A percentile compares a stretch with the other conserved stretches of the same genome.
Evolutionary conservation across 2,113 vertebrate genomes (phyloP).

Genomic region (Plestiodon gilberti): DNA sequence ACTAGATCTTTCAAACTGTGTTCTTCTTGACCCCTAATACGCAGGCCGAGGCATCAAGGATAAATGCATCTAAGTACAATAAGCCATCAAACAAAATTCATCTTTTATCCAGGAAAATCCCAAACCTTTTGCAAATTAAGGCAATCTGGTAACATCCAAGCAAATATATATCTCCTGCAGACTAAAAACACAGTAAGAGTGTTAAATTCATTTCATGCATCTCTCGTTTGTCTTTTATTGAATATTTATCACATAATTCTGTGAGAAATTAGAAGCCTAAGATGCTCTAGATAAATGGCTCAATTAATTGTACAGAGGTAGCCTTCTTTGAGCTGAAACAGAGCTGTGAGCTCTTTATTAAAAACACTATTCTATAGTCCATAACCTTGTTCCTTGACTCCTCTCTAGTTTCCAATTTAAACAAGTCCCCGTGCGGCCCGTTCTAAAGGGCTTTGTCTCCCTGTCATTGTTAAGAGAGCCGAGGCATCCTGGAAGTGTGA

Average conservation of each 20-base stretch:
- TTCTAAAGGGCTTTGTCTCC: conserved; percentile 96
- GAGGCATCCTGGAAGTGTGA: conserved; percentile 89
- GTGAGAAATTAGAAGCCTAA: conserved; percentile 88
- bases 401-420: conserved; percentile 93
- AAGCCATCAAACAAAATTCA: conserved; percentile 58
- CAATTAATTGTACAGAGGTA: conserved; percentile 94
- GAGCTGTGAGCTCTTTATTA: conserved; percentile 98
- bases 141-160: conserved; percentile 76
- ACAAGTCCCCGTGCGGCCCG: conserved; percentile 87
- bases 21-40: conserved; percentile 57
- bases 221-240: conserved; percentile 84
- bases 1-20: conserved; percentile 30
- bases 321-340: conserved; percentile 81
- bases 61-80: conserved; percentile 49
- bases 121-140: conserved; percentile 53
- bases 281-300: conserved; percentile 98
- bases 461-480: conserved; percentile 87
- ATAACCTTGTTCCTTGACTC: conserved; percentile 93
- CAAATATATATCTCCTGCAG: conserved; percentile 79
- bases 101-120: conserved; percentile 62
- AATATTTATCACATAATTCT: conserved; percentile 92
- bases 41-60: conserved; percentile 57
- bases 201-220: conserved; percentile 84
- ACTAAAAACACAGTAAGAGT: conserved; percentile 79
- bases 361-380: conserved; percentile 92